phyloP scores from a whole-genome alignment of 2,888 invertebrate genomes.

The Dastarcus helophoroides region DNA sequence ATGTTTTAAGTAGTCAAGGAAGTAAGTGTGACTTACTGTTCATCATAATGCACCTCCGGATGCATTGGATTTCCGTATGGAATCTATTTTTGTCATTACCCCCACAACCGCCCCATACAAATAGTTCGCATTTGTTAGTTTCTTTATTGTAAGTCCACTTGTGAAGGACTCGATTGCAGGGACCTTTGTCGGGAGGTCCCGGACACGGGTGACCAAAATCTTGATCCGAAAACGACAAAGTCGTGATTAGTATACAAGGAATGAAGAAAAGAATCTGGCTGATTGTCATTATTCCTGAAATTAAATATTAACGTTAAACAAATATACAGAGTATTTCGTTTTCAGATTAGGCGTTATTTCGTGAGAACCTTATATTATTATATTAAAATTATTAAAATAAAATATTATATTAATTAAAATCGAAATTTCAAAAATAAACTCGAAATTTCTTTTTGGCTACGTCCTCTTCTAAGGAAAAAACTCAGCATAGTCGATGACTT shows the following conservation, averaged over 20 bases:
- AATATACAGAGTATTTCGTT: too few species aligned
- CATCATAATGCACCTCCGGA: slow-evolving; percentile 50
- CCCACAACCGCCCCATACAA: slow-evolving; percentile 58
- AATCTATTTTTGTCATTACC: slow-evolving; percentile 57
- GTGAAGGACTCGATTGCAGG: slow-evolving; percentile 51
- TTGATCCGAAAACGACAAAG: slow-evolving; percentile 17
- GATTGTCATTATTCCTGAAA: slow-evolving; percentile 8
- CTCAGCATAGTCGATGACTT: too few species aligned
- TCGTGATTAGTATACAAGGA: slow-evolving; percentile 13
- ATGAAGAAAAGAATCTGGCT: slow-evolving; percentile 13
- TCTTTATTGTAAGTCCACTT: slow-evolving; percentile 56
- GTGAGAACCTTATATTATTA: too few species aligned
- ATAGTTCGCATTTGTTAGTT: slow-evolving; percentile 47
- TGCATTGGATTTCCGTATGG: slow-evolving; percentile 53
- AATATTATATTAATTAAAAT: too few species aligned
- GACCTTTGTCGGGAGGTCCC: slow-evolving; percentile 41
- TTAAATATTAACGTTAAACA: slow-evolving; percentile 2
- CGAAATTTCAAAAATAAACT: too few species aligned
- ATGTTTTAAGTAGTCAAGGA: not conserved
- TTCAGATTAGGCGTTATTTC: too few species aligned
- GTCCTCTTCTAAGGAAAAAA: too few species aligned
- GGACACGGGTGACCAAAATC: slow-evolving; percentile 35
- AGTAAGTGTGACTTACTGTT: slow-evolving; percentile 38
- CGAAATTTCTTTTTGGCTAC: too few species aligned
- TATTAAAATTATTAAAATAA: too few species aligned